Conservation (phyloP, 1,140 invertebrate species). For the Aphelenchoides avenae region DNA sequence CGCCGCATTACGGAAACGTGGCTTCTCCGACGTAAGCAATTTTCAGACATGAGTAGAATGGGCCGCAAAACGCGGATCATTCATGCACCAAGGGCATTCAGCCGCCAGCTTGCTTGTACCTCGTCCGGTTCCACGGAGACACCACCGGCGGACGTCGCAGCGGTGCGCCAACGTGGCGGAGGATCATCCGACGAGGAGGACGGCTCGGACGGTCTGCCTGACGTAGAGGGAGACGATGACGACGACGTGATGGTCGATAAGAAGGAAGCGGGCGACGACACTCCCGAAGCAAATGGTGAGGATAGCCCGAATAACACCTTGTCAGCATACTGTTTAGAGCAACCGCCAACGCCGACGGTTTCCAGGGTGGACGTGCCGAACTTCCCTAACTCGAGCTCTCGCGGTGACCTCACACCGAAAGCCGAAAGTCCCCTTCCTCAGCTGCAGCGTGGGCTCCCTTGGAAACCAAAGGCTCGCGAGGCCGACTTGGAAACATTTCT, state of each 20-base stretch:
- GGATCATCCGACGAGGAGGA: no score
- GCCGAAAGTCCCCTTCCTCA: slow-evolving; percentile 28
- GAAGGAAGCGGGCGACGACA: not conserved
- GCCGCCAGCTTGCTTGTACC: slow-evolving; percentile 9
- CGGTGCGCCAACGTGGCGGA: slow-evolving; percentile 14
- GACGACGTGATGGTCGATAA: not conserved
- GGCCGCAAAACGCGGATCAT: slow-evolving; percentile 3
- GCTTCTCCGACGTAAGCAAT: no score
- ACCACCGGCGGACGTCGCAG: not conserved
- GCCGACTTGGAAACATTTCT: slow-evolving; percentile 51
- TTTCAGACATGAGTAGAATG: slow-evolving; percentile 1
- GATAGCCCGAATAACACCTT: no score
- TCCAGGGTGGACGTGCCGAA: no score
- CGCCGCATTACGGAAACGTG: no score
- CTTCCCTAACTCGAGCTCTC: no score
- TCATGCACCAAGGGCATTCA: slow-evolving; percentile 10
- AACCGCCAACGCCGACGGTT: no score
- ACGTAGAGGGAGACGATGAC: not conserved
- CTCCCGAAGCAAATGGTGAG: not conserved
- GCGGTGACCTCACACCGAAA: slow-evolving; percentile 54
- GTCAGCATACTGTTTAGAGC: no score
- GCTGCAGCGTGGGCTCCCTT: slow-evolving; percentile 37
- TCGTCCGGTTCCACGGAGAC: no score
- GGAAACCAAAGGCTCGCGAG: slow-evolving; percentile 47
- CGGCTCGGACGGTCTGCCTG: slow-evolving; percentile 11